phyloP scores from a whole-genome alignment of 2,797 vertebrate species.

The Paguma larvata region DNA sequence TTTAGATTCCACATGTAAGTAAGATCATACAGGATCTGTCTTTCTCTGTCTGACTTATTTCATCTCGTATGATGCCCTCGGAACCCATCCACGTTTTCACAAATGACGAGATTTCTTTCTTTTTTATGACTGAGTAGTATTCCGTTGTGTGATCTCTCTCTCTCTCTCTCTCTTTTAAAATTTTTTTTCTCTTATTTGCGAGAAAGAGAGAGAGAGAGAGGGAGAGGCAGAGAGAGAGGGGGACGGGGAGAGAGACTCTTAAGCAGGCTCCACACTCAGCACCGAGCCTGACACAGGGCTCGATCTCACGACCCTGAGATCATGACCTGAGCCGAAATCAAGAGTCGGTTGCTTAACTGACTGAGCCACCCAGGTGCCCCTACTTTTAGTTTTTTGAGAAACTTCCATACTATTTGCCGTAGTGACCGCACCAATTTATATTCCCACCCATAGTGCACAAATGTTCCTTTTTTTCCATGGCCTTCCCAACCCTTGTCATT shows the following conservation, averaged over 20 bases:
- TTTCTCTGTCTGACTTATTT: neutral
- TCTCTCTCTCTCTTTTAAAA: no score
- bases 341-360: no score
- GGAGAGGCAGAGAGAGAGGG: no score
- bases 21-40: neutral
- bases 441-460: neutral
- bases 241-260: no score
- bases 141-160: neutral
- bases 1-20: neutral
- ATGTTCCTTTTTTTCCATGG: neutral
- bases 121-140: neutral
- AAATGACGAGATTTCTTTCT: neutral
- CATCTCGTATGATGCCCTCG: neutral
- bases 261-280: no score
- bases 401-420: neutral
- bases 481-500: neutral
- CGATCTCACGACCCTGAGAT: no score
- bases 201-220: no score
- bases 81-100: neutral
- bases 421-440: neutral
- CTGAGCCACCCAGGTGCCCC: neutral
- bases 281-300: no score
- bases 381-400: neutral
- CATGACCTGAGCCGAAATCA: no score
- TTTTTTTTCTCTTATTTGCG: no score